Percentiles rank a stretch among this genome's conserved stretches.
Conservation (phyloP, 2,113 vertebrate genomes). For the Archocentrus centrarchus region DNA sequence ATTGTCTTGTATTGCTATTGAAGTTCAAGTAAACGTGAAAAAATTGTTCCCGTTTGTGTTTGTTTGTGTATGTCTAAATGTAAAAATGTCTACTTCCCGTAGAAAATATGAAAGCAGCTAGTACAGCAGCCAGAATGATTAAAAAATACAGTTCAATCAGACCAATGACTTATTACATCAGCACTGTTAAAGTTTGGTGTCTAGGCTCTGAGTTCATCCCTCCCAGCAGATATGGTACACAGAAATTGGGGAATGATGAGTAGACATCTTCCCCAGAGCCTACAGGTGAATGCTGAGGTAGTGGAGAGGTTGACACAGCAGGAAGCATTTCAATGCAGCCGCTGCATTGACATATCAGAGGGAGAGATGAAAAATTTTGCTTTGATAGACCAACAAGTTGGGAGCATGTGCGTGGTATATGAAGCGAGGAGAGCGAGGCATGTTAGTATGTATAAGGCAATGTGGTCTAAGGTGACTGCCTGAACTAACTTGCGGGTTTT, state of each 20-base stretch:
- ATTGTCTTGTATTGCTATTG: slow-evolving; percentile 83
- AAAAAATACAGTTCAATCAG: background rate
- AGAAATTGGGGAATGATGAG: background rate
- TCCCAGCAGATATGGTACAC: background rate
- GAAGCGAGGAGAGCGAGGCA: background rate
- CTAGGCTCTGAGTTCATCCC: background rate
- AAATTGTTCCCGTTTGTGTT: slow-evolving; percentile 46
- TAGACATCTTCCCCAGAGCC: background rate
- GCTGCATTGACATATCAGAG: background rate
- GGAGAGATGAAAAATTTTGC: background rate
- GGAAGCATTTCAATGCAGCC: background rate
- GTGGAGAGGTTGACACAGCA: background rate
- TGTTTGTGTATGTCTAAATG: slow-evolving; percentile 32
- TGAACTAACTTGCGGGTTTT: background rate
- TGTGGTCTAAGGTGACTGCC: background rate
- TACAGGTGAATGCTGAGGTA: background rate
- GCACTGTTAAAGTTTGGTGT: background rate
- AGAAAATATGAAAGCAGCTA: fast-evolving
- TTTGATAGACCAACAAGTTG: background rate
- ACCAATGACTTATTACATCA: background rate
- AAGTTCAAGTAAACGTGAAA: slow-evolving; percentile 82
- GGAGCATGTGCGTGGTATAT: background rate
- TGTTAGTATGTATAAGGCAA: background rate
- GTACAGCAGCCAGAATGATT: background rate
- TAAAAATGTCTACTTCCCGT: background rate